Evolutionary conservation across 1,140 invertebrate species (phyloP).

Genomic region (Drosophila punjabiensis): DNA sequence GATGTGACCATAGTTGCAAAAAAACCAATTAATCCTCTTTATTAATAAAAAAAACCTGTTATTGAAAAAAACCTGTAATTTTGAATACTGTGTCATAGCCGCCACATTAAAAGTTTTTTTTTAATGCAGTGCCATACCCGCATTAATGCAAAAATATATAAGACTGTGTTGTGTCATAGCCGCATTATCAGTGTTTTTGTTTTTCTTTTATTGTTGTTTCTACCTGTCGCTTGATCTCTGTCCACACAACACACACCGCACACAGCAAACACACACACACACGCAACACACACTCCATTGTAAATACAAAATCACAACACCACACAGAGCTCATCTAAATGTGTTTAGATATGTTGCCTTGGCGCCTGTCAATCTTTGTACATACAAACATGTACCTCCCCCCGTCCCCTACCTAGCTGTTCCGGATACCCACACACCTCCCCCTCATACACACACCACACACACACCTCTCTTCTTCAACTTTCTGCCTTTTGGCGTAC

Average conservation of each 20-base stretch:
- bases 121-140: neutral
- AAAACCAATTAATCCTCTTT: too few species aligned
- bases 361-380: slow-evolving; percentile 27
- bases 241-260: neutral
- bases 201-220: neutral
- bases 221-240: slow-evolving; percentile 17
- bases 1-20: too few species aligned
- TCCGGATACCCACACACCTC: neutral
- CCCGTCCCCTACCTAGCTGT: neutral
- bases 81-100: neutral
- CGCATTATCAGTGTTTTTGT: slow-evolving; percentile 6
- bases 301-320: slow-evolving; percentile 10
- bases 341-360: slow-evolving; percentile 32
- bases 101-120: neutral
- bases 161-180: neutral
- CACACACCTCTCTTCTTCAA: slow-evolving; percentile 1
- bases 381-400: slow-evolving; percentile 13
- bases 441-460: neutral
- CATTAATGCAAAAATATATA: neutral
- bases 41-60: too few species aligned
- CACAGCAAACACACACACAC: slow-evolving; percentile 19
- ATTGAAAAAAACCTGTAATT: neutral
- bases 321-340: slow-evolving; percentile 26
- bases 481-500: slow-evolving; percentile 41
- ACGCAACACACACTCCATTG: slow-evolving; percentile 1